Conservation (phyloP, 2,797 vertebrate genomes). For the Sternotherus odoratus region DNA sequence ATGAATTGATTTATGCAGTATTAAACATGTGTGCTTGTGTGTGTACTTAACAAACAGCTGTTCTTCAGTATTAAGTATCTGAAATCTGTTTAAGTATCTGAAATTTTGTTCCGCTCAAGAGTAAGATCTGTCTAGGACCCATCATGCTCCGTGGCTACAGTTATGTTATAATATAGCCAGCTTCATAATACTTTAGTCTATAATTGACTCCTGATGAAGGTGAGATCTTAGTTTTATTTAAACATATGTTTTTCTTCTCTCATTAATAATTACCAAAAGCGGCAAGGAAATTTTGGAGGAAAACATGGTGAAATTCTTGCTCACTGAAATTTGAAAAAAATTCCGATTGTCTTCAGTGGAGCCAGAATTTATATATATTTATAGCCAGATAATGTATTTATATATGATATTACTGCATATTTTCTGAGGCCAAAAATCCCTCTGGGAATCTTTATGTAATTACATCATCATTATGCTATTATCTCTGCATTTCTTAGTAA, state of each 20-base stretch:
- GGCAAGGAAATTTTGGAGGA: not conserved
- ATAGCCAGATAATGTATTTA: slow-evolving; percentile 6
- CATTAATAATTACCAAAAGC: not conserved
- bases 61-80: not conserved
- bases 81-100: no score
- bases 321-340: not conserved
- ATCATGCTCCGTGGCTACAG: not conserved
- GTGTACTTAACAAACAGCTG: not conserved
- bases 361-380: slow-evolving; percentile 8
- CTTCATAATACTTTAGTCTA: not conserved
- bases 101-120: not conserved
- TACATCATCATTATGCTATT: not conserved
- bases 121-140: not conserved
- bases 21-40: not conserved
- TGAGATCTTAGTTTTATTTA: not conserved
- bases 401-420: not conserved
- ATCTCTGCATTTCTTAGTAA: slow-evolving; percentile 1
- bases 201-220: not conserved
- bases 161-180: not conserved
- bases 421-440: slow-evolving; percentile 6
- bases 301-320: not conserved
- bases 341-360: fast-evolving
- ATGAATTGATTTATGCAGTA: not conserved
- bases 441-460: not conserved
- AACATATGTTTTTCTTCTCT: not conserved